Conservation (phyloP, 1,140 invertebrate genomes). For the Matsumurasca onukii region DNA sequence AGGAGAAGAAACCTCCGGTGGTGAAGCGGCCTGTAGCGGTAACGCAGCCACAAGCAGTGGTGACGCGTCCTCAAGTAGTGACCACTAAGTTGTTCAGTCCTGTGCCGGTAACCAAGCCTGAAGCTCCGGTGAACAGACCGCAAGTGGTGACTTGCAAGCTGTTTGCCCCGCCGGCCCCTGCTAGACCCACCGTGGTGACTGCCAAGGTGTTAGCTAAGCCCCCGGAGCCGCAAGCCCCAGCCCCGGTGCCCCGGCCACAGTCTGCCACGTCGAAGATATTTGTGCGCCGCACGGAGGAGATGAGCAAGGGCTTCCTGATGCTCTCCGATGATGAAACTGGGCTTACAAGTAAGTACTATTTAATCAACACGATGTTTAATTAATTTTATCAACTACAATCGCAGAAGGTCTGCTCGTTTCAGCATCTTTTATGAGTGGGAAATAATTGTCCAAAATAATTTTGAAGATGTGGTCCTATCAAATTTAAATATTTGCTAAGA, state of each 20-base stretch:
- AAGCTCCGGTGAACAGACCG: constrained; percentile 28
- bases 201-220: constrained; percentile 29
- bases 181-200: constrained; percentile 1
- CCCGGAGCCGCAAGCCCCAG: constrained; percentile 30
- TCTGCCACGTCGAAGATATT: constrained; percentile 76
- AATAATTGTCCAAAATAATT: too few species aligned
- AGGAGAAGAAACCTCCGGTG: constrained; percentile 16
- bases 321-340: constrained; percentile 83
- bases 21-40: constrained; percentile 4
- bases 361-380: neutral
- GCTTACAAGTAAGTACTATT: constrained; percentile 73
- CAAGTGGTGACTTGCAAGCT: constrained; percentile 47
- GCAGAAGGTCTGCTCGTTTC: neutral
- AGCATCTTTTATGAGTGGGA: too few species aligned
- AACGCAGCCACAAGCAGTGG: constrained; percentile 17
- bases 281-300: constrained; percentile 82
- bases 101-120: neutral
- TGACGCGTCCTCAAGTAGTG: neutral
- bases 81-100: neutral
- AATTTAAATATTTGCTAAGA: too few species aligned
- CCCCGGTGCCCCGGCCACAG: constrained; percentile 51
- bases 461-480: too few species aligned
- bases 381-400: neutral
- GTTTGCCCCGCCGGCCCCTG: constrained; percentile 47
- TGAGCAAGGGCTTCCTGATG: constrained; percentile 89